Evolutionary conservation across 2,797 vertebrate species (phyloP), one percentile per base, ranked within the genome.

Genomic region (Synanceia verrucosa): DNA sequence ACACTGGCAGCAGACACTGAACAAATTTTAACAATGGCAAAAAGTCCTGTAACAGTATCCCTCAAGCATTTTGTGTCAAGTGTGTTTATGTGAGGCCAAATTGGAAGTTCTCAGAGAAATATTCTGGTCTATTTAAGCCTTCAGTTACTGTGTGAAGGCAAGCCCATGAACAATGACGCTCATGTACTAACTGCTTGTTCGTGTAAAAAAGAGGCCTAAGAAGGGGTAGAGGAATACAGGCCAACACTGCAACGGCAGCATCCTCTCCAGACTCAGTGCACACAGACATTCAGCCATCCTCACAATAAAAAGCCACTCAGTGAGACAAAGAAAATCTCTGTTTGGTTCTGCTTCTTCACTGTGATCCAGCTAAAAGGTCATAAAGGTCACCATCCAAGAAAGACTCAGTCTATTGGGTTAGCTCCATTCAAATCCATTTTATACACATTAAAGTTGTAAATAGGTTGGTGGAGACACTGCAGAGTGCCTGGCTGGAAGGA

Each of bases 371-470:
- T 58, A 55, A 67, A 60, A 69, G 47, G 66, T 84, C 65, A 78
- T 65, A 55, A 76, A 56, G 56, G 56, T 85, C 48, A 47, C 16
- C 19, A 70, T 85, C 75, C 69, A 44, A 39, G 59, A 77, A 65
- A 73, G 52, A 62, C 43, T 39, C 6, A 34, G 62, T 61, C 24
- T 28, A 69, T 84, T 84, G 78, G 55, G 72, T 84, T 76, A 68
- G 51, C 77, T 81, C 77, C 74, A 26, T 69, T 76, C 65, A 55
- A 79, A 69, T 86, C 70, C 70, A 46, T 70, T 70, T 82, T 58
- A 75, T 73, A 88, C 65, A 88, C 65, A 60, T 68, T 62, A 69
- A 63, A 78, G 72, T 34, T 79, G 75, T 84, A 88, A 75, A 84
- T 13, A 10, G 60, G 62, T 26, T n/a, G 70, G 65, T 3, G 62